Evolutionary conservation across 2,113 vertebrate genomes (phyloP), one percentile per base, ranked within the genome.

Genomic region (Lanius collurio): DNA sequence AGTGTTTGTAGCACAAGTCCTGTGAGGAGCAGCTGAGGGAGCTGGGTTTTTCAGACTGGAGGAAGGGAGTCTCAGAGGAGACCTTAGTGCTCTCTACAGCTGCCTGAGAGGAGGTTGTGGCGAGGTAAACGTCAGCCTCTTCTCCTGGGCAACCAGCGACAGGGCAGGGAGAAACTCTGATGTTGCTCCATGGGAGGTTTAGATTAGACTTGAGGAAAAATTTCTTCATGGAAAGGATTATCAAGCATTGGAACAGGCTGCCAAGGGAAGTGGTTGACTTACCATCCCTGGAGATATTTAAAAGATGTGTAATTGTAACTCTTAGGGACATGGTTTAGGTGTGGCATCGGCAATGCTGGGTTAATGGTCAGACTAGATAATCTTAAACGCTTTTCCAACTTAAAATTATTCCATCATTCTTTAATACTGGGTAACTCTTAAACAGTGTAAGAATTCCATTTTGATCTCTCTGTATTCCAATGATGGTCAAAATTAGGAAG

Each of bases 121-220:
- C 0, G 1, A n/a, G 23, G 11, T 23, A 37, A 30, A 7, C 6
- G 4, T n/a, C 42, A 44, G 33, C 24, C 47, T 56, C 42, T n/a
- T 74, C 41, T 55, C 49, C 28, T 18, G 47, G 50, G 11, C 15
- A 56, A 56, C 18, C n/a, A 41, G 50, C 0, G 0, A 47, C 18
- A 56, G 15, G 11, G 9, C 28, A 74, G 47, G 19, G 22, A 9
- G 15, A 64, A 74, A 14, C 18, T 8, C 33, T 55, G 23, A 39
- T 7, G 6, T 65, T 84, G 41, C n/a, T n/a, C 35, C 42, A 41
- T 0, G 0, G 30, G 18, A 49, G 8, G 7, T 65, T 75, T 75
- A 57, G 15, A 57, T 30, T 39, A 49, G 24, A 49, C 10, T 35
- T 39, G 13, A 56, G n/a, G 28, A 28, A 24, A 62, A 49, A 15